Evolutionary conservation across 1,140 invertebrate genomes (phyloP).

Genomic region (Tetraneura akinire): DNA sequence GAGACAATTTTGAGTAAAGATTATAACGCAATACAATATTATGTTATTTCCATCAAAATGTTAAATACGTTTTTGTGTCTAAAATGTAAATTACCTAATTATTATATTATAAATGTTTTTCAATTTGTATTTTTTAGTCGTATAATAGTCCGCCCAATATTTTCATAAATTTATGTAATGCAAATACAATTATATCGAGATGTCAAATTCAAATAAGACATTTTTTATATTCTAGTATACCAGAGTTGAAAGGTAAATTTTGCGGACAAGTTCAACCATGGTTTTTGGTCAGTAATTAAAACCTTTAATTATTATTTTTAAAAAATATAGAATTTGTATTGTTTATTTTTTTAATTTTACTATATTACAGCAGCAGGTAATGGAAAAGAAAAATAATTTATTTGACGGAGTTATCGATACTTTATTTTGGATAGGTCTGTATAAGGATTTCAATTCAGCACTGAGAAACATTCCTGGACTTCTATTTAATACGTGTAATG

Average conservation of each 20-base stretch:
- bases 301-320: no score
- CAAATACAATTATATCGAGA: conserved; percentile 12
- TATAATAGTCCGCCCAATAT: conserved; percentile 25
- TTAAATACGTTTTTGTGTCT: neutral
- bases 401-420: conserved; percentile 22
- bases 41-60: neutral
- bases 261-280: conserved; percentile 16
- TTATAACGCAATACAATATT: neutral
- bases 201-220: conserved; percentile 40
- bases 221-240: conserved; percentile 7
- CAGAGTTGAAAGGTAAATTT: conserved; percentile 16
- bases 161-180: conserved; percentile 33
- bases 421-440: conserved; percentile 36
- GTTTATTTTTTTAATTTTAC: no score
- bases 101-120: no score
- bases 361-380: neutral
- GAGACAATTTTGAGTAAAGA: neutral
- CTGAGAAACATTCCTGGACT: neutral
- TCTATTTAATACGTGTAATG: neutral
- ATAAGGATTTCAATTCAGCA: neutral
- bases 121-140: no score
- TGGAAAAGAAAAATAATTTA: conserved; percentile 7
- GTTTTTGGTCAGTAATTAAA: conserved; percentile 32
- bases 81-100: no score
- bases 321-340: no score